phyloP scores from a whole-genome alignment of 2,113 vertebrate genomes.

The Phaethon lepturus region DNA sequence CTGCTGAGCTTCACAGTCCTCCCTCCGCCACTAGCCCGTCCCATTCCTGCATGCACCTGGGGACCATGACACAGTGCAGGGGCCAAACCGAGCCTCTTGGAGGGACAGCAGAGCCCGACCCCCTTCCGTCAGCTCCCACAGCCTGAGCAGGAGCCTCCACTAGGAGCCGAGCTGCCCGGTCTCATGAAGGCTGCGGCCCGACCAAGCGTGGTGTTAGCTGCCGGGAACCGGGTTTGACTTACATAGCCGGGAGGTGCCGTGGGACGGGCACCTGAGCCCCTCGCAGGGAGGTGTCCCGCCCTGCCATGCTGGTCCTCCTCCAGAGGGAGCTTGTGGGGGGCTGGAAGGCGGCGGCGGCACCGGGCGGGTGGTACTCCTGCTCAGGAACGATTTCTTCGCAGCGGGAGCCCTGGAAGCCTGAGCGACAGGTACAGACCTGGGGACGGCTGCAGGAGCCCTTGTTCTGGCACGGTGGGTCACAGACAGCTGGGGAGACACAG shows the following conservation, averaged over 20 bases:
- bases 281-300: background rate
- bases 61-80: background rate
- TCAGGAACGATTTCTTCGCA: conserved; percentile 80
- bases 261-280: background rate
- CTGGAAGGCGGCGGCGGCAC: conserved; percentile 32
- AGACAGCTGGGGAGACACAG: conserved; percentile 77
- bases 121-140: background rate
- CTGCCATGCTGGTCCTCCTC: conserved; percentile 32
- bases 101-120: background rate
- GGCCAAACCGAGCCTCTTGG: background rate
- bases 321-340: background rate
- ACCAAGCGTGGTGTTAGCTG: accelerated
- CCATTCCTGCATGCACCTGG: background rate
- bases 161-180: background rate
- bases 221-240: background rate
- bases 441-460: conserved; percentile 82
- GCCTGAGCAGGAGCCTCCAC: background rate
- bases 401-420: conserved; percentile 76
- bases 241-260: conserved; percentile 6
- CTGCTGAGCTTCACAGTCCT: background rate
- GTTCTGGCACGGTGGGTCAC: conserved; percentile 82
- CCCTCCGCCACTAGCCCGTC: background rate
- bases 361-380: conserved; percentile 76
- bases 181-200: background rate
- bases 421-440: conserved; percentile 82